These are phyloP conservation scores for Seriola quinqueradiata DNA, from an alignment of 2,113 vertebrate species.

Conservation along the genomic window DNA sequence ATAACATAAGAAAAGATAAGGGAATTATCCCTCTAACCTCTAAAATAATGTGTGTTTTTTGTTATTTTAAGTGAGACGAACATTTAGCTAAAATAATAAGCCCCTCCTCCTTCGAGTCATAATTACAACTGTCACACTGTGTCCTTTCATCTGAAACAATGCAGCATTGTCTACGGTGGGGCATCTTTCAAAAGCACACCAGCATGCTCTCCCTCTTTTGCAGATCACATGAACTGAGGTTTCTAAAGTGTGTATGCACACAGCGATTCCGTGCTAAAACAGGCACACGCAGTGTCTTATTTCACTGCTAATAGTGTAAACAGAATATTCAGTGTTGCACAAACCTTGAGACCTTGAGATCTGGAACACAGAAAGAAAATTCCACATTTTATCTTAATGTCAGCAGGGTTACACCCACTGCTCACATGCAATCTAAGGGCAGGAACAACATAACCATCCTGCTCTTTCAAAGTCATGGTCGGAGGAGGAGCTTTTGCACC, in stretches of 20 bases:
- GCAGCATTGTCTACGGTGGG: constrained; percentile 73
- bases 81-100: constrained; percentile 61
- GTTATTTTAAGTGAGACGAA: constrained; percentile 51
- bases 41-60: constrained; percentile 4
- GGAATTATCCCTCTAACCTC: constrained; percentile 36
- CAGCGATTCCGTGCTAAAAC: background rate
- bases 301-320: constrained; percentile 6
- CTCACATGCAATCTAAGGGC: background rate
- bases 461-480: background rate
- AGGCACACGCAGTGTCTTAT: background rate
- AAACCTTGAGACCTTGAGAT: background rate
- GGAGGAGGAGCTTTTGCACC: background rate
- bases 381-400: constrained; percentile 2
- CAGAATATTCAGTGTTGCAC: constrained; percentile 4
- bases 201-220: constrained; percentile 50
- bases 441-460: background rate
- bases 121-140: constrained; percentile 74
- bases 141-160: constrained; percentile 81
- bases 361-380: background rate
- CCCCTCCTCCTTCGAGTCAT: constrained; percentile 50
- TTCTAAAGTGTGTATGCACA: constrained; percentile 27
- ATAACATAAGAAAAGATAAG: constrained; percentile 38
- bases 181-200: constrained; percentile 65
- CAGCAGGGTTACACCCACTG: constrained; percentile 18
- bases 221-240: constrained; percentile 71